Conservation (phyloP, 1,140 invertebrate species). For the Stenopsyche tienmushanensis region DNA sequence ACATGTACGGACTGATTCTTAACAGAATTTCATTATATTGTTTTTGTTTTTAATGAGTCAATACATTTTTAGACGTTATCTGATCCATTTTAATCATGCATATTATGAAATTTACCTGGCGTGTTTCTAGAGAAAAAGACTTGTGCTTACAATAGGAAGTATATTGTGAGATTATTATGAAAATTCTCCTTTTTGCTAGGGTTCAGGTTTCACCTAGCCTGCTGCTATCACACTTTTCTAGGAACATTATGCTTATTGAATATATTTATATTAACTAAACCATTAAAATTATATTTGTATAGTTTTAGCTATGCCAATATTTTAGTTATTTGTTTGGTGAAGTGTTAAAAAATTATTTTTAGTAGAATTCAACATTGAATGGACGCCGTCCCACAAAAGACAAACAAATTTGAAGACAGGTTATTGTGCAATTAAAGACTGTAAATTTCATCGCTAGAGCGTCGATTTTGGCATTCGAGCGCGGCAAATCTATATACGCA, state of each 20-base stretch:
- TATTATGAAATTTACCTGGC: conserved; percentile 20
- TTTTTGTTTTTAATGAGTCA: conserved; percentile 23
- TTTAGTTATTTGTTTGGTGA: conserved; percentile 38
- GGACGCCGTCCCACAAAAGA: conserved; percentile 34
- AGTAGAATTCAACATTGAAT: conserved; percentile 31
- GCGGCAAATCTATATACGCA: too few relatives aligned
- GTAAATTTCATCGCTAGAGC: conserved; percentile 30
- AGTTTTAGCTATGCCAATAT: conserved; percentile 41
- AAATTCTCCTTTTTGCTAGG: conserved; percentile 25
- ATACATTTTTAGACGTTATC: conserved; percentile 27
- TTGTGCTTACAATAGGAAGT: conserved; percentile 28
- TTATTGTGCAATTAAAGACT: conserved; percentile 36
- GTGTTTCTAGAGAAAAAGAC: conserved; percentile 36
- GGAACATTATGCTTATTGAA: conserved; percentile 33
- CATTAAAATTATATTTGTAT: conserved; percentile 39
- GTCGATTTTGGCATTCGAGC: too few relatives aligned
- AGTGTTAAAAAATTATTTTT: conserved; percentile 32
- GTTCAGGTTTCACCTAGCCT: conserved; percentile 8
- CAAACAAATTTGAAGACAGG: conserved; percentile 38
- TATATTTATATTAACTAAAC: conserved; percentile 37
- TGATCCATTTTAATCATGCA: conserved; percentile 23
- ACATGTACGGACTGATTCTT: conserved; percentile 26
- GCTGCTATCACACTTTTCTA: conserved; percentile 23
- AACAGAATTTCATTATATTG: conserved; percentile 26
- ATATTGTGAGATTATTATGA: conserved; percentile 11